These are phyloP conservation scores for Apostichopus japonicus DNA, from an alignment of 35 echinoderm and acorn worm genomes.

Conservation along the genomic window DNA sequence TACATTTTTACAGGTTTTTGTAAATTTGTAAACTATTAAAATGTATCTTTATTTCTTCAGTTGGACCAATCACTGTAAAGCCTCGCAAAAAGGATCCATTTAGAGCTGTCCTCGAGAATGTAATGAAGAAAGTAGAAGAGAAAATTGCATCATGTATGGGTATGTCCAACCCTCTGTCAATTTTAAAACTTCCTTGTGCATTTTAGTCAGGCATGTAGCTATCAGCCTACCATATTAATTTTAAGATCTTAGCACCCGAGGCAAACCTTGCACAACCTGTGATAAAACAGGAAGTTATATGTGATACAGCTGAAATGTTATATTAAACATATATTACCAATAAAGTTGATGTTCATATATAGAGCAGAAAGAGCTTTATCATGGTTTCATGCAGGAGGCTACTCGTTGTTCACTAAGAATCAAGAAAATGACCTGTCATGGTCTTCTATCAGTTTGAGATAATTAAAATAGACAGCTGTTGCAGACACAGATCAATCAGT, in stretches of 20 bases:
- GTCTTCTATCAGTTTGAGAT: too few relatives aligned
- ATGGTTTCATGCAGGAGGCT: too few relatives aligned
- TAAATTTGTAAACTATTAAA: too few relatives aligned
- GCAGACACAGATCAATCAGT: too few relatives aligned
- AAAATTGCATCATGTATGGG: constrained; percentile 10
- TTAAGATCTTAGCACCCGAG: neutral
- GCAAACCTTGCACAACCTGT: neutral
- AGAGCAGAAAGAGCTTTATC: too few relatives aligned
- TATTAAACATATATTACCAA: neutral
- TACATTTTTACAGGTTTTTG: too few relatives aligned
- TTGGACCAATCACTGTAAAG: constrained; percentile 37
- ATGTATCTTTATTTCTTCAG: neutral
- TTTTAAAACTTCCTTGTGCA: neutral
- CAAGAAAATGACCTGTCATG: too few relatives aligned
- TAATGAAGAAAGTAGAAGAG: constrained; percentile 29
- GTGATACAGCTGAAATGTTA: neutral
- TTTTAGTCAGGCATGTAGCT: neutral
- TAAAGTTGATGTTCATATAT: too few relatives aligned
- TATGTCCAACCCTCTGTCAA: neutral
- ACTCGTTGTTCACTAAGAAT: too few relatives aligned
- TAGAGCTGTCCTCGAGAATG: constrained; percentile 18
- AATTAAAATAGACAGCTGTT: too few relatives aligned
- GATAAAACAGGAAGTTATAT: neutral
- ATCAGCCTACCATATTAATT: neutral
- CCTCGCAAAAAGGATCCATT: constrained; percentile 39